Conservation (phyloP, 2,888 invertebrate species). For the Aphelenchoides bicaudatus region DNA sequence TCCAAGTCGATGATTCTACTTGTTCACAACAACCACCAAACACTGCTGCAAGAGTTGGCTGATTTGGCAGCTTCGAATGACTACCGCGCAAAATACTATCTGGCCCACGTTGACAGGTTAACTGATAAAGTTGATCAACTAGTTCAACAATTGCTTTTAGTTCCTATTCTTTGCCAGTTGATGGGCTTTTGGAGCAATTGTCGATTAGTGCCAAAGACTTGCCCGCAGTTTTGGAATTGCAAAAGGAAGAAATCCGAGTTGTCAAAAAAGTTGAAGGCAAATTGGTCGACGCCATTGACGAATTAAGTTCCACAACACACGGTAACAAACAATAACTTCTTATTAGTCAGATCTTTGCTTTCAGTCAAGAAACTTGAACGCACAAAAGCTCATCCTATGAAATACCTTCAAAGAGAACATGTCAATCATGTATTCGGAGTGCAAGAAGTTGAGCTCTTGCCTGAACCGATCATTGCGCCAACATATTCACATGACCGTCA, state of each 20-base stretch:
- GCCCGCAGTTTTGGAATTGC: neutral
- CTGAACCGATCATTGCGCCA: slow-evolving; percentile 41
- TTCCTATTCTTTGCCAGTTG: slow-evolving; percentile 21
- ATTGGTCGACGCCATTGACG: neutral
- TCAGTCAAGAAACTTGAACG: slow-evolving; percentile 23
- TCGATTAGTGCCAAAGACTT: slow-evolving; percentile 8
- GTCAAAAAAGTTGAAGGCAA: neutral
- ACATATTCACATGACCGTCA: neutral
- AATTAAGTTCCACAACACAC: neutral
- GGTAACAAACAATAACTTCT: neutral
- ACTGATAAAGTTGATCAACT: slow-evolving; percentile 16
- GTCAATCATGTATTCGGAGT: slow-evolving; percentile 44
- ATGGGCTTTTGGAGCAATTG: slow-evolving; percentile 21
- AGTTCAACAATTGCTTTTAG: slow-evolving; percentile 16
- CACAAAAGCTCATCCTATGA: slow-evolving; percentile 41
- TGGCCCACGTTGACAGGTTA: slow-evolving; percentile 28
- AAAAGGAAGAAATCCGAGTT: slow-evolving; percentile 3
- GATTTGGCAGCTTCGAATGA: slow-evolving; percentile 36
- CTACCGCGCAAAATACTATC: slow-evolving; percentile 29
- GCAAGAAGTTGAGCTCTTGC: slow-evolving; percentile 46
- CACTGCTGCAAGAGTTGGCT: slow-evolving; percentile 26
- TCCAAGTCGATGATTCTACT: slow-evolving; percentile 36
- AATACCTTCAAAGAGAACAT: slow-evolving; percentile 43
- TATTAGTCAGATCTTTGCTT: neutral
- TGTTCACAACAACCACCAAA: slow-evolving; percentile 24